Percentiles rank a stretch among this genome's conserved stretches.
Evolutionary conservation across 1,140 invertebrate species (phyloP).

Genomic region (Stegodyphus dumicola): DNA sequence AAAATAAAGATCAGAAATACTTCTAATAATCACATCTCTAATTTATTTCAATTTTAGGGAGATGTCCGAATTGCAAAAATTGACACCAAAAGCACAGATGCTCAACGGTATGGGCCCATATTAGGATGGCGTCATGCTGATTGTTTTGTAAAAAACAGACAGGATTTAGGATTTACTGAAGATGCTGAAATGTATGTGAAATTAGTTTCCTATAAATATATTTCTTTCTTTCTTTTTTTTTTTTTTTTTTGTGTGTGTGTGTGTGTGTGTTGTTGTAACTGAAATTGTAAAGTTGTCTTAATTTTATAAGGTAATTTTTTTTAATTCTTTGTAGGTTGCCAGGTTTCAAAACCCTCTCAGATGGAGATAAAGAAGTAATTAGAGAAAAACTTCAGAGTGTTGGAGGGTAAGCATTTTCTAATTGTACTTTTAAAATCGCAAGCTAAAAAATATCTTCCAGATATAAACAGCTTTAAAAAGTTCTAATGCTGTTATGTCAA

Average conservation of each 20-base stretch:
- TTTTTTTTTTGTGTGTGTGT: too few species aligned
- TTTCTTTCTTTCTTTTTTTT: background rate
- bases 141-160: conserved; percentile 85
- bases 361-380: conserved; percentile 80
- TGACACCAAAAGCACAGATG: conserved; percentile 85
- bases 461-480: too few species aligned
- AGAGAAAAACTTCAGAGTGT: conserved; percentile 74
- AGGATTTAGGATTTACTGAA: conserved; percentile 81
- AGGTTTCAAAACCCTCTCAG: conserved; percentile 79
- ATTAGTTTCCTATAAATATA: too few species aligned
- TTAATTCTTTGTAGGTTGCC: conserved; percentile 71
- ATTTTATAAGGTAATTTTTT: background rate
- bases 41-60: conserved; percentile 70
- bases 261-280: background rate
- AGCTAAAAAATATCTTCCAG: too few species aligned
- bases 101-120: conserved; percentile 78
- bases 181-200: conserved; percentile 71
- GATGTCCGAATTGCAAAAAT: conserved; percentile 86
- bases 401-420: conserved; percentile 15
- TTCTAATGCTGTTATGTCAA: too few species aligned
- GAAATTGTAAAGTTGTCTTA: background rate
- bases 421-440: too few species aligned
- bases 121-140: conserved; percentile 89
- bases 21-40: too few species aligned
- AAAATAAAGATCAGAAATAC: too few species aligned